phyloP scores from a whole-genome alignment of 2,797 vertebrate genomes.

The Acrossocheilus wenchowensis region DNA sequence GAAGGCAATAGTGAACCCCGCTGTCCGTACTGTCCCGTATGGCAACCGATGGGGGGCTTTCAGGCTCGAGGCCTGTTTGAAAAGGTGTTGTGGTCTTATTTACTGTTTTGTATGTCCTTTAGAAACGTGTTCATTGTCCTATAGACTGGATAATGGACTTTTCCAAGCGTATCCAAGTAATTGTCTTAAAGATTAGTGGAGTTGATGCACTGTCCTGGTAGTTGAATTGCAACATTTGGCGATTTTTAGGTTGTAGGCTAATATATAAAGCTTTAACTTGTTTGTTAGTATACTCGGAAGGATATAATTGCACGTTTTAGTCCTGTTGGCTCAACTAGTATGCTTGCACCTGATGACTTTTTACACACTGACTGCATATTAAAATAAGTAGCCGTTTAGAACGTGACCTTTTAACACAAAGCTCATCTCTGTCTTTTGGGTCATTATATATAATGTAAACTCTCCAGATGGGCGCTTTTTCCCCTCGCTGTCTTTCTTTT shows the following conservation, averaged over 20 bases:
- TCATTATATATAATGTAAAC: slow-evolving; percentile 28
- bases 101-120: background rate
- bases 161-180: background rate
- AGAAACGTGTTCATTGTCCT: background rate
- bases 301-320: background rate
- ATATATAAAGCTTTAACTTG: background rate
- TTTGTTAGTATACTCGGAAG: background rate
- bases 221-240: background rate
- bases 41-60: background rate
- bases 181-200: background rate
- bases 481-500: slow-evolving; percentile 12
- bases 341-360: slow-evolving; percentile 6
- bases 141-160: background rate
- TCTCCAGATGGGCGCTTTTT: slow-evolving; percentile 39
- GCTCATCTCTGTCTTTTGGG: slow-evolving; percentile 1
- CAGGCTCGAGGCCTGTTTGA: slow-evolving; percentile 10
- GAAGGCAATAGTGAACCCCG: background rate
- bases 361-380: background rate
- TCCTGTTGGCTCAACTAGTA: too few relatives aligned
- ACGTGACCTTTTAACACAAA: slow-evolving; percentile 24
- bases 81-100: slow-evolving; percentile 11
- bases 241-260: background rate
- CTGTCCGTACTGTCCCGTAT: background rate
- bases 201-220: background rate
- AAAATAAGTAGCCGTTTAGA: background rate